Evolutionary conservation across 2,888 invertebrate genomes (phyloP).

Genomic region (Sminthurinus aureus): DNA sequence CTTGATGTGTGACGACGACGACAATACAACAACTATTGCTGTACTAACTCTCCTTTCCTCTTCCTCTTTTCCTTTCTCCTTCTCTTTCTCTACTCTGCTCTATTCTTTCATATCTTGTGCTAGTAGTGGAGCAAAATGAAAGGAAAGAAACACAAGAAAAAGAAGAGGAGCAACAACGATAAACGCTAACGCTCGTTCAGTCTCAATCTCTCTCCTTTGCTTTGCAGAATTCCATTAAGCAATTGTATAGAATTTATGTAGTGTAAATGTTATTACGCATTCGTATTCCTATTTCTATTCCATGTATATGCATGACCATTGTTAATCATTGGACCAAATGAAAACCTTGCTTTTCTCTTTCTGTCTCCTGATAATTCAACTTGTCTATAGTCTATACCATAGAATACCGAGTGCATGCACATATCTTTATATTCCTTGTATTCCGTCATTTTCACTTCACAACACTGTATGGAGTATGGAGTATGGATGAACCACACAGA

Average conservation of each 20-base stretch:
- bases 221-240: slow-evolving; percentile 58
- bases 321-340: slow-evolving; percentile 60
- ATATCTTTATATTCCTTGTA: not conserved
- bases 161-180: slow-evolving; percentile 50
- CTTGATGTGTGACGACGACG: slow-evolving; percentile 35
- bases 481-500: slow-evolving; percentile 9
- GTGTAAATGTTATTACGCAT: slow-evolving; percentile 60
- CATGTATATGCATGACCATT: slow-evolving; percentile 43
- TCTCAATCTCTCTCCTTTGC: slow-evolving; percentile 34
- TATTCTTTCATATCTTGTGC: slow-evolving; percentile 25
- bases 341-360: slow-evolving; percentile 49
- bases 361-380: slow-evolving; percentile 27
- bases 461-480: slow-evolving; percentile 2
- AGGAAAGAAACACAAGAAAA: slow-evolving; percentile 21
- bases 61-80: slow-evolving; percentile 46
- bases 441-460: not conserved
- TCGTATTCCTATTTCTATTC: slow-evolving; percentile 20
- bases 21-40: not conserved
- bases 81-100: too few relatives aligned
- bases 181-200: slow-evolving; percentile 51
- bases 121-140: not conserved
- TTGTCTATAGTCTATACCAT: slow-evolving; percentile 32
- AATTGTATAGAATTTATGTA: slow-evolving; percentile 60
- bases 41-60: slow-evolving; percentile 39
- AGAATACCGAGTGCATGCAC: too few relatives aligned